Evolutionary conservation across 2,888 invertebrate species (phyloP).

Genomic region (Ichneumoninae sp.): DNA sequence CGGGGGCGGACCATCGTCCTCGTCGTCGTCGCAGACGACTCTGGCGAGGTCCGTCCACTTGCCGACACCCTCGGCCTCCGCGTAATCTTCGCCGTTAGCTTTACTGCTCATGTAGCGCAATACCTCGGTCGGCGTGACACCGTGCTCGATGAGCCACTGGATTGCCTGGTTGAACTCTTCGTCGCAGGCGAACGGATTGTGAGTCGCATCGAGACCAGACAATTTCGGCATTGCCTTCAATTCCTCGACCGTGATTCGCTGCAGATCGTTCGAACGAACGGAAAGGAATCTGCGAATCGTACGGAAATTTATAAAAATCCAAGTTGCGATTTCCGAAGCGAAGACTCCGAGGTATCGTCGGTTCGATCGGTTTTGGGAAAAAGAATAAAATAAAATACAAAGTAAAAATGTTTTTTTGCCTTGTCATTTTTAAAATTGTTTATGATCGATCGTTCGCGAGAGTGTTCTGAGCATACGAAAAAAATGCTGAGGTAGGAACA

Average conservation of each 20-base stretch:
- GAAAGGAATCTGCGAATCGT: conserved; percentile 76
- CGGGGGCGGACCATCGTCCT: conserved; percentile 75
- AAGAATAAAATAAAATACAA: neutral
- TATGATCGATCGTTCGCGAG: neutral
- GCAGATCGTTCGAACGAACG: conserved; percentile 79
- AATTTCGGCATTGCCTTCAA: conserved; percentile 87
- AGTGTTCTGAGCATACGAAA: neutral
- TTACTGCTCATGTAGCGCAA: conserved; percentile 74
- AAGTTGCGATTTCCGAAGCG: neutral
- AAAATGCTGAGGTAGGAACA: neutral
- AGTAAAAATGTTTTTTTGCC: too few species aligned
- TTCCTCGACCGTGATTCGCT: conserved; percentile 86
- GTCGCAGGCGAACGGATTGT: conserved; percentile 90
- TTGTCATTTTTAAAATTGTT: neutral
- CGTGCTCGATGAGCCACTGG: conserved; percentile 87
- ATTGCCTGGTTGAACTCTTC: conserved; percentile 89
- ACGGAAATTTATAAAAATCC: conserved; percentile 16
- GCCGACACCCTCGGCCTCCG: conserved; percentile 71
- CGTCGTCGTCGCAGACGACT: conserved; percentile 77
- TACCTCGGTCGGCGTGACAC: conserved; percentile 86
- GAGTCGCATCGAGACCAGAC: conserved; percentile 87
- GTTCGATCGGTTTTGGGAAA: neutral
- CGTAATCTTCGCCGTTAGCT: conserved; percentile 73
- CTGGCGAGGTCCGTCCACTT: conserved; percentile 83
- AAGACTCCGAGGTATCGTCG: neutral